Evolutionary conservation across 2,888 invertebrate genomes (phyloP), one percentile per base, ranked within the genome.

Genomic region (Hesperia comma): DNA sequence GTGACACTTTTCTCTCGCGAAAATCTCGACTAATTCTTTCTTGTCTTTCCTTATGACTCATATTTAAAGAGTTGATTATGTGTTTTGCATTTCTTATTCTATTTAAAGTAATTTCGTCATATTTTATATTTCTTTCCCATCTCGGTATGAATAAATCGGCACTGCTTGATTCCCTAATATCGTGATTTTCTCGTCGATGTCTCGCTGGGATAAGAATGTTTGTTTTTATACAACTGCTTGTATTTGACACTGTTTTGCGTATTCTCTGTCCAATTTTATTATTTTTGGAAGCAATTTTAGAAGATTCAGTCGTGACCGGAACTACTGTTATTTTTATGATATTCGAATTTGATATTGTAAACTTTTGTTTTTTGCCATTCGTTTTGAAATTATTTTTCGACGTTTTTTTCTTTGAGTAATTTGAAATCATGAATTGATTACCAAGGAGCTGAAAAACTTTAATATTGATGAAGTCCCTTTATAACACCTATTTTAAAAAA

Each of bases 321-420:
- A 83, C 82, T 0, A 89, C 80, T 5, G 84, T 88, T 2, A 88
- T 83, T 79, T 83, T 79, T 58, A 88, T 85, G 1, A 84, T 62
- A 1, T 49, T 49, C n/a, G 85, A 87, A 69, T 61, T 19, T 12
- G 58, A 41, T 46, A 62, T 5, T 41, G 51, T 17, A 15, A 54
- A 46, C 61, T 46, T 54, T 58, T 70, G 49, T 14, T 33, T 12
- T 33, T 60, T 60, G 6, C 14, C 33, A 1, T 49, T 60, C 15
- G 60, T 21, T 1, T 15, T 6, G 17, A 46, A 15, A 15, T 61
- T 56, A 61, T 69, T 43, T 67, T 64, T 56, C 58, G 61, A 15
- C 72, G 66, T 46, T 74, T 67, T 61, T 70, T 76, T 7, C 76
- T 75, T 68, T 0, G 8, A n/a, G 6, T 75, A 72, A 69, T 79